phyloP scores from a whole-genome alignment of 2,797 vertebrate species.

The Notolepis coatsorum region DNA sequence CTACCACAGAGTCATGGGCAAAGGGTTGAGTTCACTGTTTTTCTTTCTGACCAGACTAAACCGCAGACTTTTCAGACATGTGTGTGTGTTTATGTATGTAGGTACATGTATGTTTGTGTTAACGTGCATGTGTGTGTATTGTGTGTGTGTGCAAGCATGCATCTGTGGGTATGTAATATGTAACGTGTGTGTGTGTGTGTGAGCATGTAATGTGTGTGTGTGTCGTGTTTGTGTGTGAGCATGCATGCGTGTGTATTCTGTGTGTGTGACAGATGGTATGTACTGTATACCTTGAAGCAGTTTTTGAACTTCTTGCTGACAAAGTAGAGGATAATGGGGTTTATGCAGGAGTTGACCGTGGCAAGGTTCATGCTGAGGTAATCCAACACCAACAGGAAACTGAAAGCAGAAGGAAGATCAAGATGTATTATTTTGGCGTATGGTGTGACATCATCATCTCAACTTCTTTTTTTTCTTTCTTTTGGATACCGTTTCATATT shows the following conservation, averaged over 20 bases:
- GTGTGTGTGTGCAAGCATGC: background rate
- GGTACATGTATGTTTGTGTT: background rate
- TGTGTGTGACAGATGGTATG: slow-evolving; percentile 1
- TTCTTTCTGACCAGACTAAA: slow-evolving; percentile 37
- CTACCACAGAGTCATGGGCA: slow-evolving; percentile 27
- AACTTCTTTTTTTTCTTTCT: background rate
- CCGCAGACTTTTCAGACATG: background rate
- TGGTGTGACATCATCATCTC: background rate
- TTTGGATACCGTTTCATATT: background rate
- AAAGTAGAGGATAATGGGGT: slow-evolving; percentile 97
- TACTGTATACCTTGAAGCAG: slow-evolving; percentile 97
- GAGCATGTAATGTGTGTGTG: background rate
- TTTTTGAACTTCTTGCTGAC: slow-evolving; percentile 99
- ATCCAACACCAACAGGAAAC: slow-evolving; percentile 93
- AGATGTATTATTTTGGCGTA: background rate
- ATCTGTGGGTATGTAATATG: background rate
- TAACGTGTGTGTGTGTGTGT: background rate
- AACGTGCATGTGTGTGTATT: background rate
- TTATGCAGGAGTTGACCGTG: slow-evolving; percentile 98
- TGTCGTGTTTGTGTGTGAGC: background rate
- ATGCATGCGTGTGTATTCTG: slow-evolving; percentile 1
- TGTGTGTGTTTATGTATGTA: background rate
- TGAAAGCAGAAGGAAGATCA: slow-evolving; percentile 63
- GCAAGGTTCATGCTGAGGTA: slow-evolving; percentile 92
- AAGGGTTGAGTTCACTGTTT: slow-evolving; percentile 44